Conservation (phyloP, 2,113 vertebrate genomes). For the Toxotes jaculatrix region DNA sequence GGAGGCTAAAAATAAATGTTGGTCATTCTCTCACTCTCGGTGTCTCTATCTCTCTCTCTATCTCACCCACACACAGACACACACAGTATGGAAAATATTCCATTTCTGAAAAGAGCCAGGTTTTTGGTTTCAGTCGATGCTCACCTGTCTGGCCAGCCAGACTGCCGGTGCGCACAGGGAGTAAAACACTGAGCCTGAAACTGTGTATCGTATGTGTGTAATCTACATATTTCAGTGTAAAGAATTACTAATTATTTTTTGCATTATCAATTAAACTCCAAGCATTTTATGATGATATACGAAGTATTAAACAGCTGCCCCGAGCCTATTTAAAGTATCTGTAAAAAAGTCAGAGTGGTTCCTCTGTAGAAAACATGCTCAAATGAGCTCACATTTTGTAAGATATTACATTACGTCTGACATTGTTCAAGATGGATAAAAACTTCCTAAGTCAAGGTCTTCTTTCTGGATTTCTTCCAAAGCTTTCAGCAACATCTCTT, state of each 20-base stretch:
- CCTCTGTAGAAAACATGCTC: neutral
- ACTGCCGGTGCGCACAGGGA: neutral
- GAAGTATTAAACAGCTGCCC: neutral
- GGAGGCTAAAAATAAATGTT: conserved; percentile 81
- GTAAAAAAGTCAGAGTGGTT: neutral
- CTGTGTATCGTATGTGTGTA: neutral
- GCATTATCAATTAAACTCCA: too few species aligned
- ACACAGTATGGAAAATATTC: conserved; percentile 26
- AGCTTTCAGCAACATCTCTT: neutral
- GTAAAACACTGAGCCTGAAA: neutral
- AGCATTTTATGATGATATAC: neutral
- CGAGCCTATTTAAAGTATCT: neutral
- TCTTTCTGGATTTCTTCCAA: neutral
- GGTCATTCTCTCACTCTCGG: conserved; percentile 64
- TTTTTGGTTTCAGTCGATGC: conserved; percentile 42
- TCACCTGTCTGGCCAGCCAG: conserved; percentile 33
- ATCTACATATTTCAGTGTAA: neutral
- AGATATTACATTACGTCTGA: neutral
- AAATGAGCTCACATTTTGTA: neutral
- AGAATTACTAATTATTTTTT: neutral
- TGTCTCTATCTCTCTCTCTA: conserved; percentile 32
- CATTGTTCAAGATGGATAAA: neutral
- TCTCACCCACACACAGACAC: conserved; percentile 9
- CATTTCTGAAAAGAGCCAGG: conserved; percentile 33
- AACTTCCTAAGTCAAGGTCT: neutral